Base-by-base conservation (phyloP, 64 coral and sea anemone species). In the Porites lutea region DNA sequence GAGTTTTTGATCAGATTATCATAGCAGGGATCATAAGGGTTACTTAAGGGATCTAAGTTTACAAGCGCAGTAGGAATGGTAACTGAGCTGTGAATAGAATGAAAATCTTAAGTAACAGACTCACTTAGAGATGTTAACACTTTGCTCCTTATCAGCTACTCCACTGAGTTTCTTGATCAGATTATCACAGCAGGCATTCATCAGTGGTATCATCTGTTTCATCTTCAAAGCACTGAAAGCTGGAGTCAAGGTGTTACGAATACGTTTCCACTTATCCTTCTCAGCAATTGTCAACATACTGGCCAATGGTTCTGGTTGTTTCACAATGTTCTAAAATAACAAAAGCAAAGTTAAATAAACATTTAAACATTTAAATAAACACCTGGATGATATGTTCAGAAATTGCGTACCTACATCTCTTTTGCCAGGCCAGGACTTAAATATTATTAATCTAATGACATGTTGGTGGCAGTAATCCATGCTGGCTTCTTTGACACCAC, bases 151-250 rank as follows among this genome's bases (percentile, higher is more conserved):
- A 20, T 48, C 77, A 8, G 75, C 89, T n/a, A 71, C 77, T 20
- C 71, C 45, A 19, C 13, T 8, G 22, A 90, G 61, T 12, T 82
- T 90, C 45, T 11, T 71, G 21, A 90, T 82, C 48, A 90, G 62
- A n/a, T 21, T 61, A 50, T 90, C 47, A 57, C 89, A 90, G 3
- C 75, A 79, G 19, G 47, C 48, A 19, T 90, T 90, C 50, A 90
- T 78, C 0, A 90, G 44, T 6, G 89, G 89, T 13, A 76, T 48
- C 88, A 90, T 90, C 4, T 81, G 59, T 45, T 90, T 90, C 88
- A 90, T 90, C 55, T 90, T 90, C 16, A 86, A 71, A 53, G 68
- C 90, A 65, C 90, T 92, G 71, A 92, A 92, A 49, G 90, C 65
- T 55, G 90, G 90, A 21, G 90, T 86, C 57, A 92, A 57, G 3